A percentile compares a stretch with the other conserved stretches of the same genome.
phyloP scores from a whole-genome alignment of 1,140 invertebrate genomes.

The Sitophilus oryzae region DNA sequence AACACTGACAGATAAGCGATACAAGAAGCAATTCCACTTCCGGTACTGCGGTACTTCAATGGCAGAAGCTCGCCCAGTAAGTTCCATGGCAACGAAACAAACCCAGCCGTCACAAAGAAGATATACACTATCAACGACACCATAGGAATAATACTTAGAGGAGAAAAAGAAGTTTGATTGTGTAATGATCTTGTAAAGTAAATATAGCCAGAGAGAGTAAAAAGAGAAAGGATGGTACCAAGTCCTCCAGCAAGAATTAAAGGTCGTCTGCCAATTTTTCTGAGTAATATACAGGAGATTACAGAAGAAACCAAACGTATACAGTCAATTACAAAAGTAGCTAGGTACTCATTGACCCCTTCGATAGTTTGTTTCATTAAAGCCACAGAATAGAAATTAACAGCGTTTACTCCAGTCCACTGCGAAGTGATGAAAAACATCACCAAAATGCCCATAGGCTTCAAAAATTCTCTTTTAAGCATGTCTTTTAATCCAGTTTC shows the following conservation, averaged over 20 bases:
- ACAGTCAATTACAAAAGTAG: constrained; percentile 61
- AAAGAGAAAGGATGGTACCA: constrained; percentile 50
- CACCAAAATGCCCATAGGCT: constrained; percentile 55
- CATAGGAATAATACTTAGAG: constrained; percentile 42
- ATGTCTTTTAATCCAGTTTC: constrained; percentile 24
- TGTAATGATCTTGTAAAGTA: constrained; percentile 21
- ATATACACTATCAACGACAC: constrained; percentile 52
- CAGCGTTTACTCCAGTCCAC: constrained; percentile 60
- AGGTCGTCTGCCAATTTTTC: constrained; percentile 52
- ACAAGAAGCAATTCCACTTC: constrained; percentile 56
- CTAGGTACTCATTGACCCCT: constrained; percentile 50
- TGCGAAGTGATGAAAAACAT: constrained; percentile 57
- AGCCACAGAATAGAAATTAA: constrained; percentile 67
- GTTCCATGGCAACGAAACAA: constrained; percentile 64
- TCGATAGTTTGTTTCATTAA: constrained; percentile 53
- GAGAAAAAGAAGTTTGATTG: background rate
- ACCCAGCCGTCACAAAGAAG: constrained; percentile 51
- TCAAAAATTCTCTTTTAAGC: constrained; percentile 45
- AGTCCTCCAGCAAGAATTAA: constrained; percentile 53
- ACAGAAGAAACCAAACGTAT: constrained; percentile 58
- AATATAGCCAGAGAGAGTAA: constrained; percentile 44
- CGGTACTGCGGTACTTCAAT: constrained; percentile 50
- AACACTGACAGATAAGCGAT: constrained; percentile 63
- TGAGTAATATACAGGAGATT: constrained; percentile 53
- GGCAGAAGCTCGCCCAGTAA: constrained; percentile 62